Evolutionary conservation across 2,113 vertebrate genomes (phyloP).

Genomic region (Danionella cerebrum): DNA sequence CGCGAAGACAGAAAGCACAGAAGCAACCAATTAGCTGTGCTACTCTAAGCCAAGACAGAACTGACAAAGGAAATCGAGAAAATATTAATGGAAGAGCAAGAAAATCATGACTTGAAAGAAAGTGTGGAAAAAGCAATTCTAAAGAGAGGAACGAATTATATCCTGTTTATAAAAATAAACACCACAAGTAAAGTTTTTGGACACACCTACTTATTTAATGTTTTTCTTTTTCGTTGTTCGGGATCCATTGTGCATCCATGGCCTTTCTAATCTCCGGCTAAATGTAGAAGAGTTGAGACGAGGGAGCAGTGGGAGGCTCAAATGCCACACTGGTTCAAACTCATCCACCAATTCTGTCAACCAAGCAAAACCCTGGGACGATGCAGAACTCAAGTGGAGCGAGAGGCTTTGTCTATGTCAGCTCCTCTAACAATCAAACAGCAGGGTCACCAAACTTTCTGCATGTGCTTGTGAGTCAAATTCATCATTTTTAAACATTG

Average conservation of each 20-base stretch:
- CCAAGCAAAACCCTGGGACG: neutral
- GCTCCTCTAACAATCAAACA: neutral
- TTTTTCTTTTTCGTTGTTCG: neutral
- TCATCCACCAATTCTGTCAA: slow-evolving; percentile 1
- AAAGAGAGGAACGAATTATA: too few relatives aligned
- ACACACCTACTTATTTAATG: neutral
- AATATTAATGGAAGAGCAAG: slow-evolving; percentile 38
- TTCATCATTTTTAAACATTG: neutral
- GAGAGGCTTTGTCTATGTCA: slow-evolving; percentile 1
- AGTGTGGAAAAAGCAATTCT: too few relatives aligned
- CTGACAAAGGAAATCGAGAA: neutral
- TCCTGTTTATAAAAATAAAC: too few relatives aligned
- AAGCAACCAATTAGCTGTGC: slow-evolving; percentile 25
- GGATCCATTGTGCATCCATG: too few relatives aligned
- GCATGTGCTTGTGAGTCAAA: neutral
- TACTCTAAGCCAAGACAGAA: slow-evolving; percentile 10
- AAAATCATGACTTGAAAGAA: too few relatives aligned
- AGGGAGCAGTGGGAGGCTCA: neutral
- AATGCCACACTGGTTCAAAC: slow-evolving; percentile 3
- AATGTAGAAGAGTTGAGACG: neutral
- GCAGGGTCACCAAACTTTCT: neutral
- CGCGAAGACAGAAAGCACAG: slow-evolving; percentile 4
- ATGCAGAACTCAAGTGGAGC: neutral
- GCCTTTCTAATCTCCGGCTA: neutral
- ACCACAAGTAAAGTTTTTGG: too few relatives aligned